Conservation (phyloP, 2,797 vertebrate genomes). For the Fratercula arctica region DNA sequence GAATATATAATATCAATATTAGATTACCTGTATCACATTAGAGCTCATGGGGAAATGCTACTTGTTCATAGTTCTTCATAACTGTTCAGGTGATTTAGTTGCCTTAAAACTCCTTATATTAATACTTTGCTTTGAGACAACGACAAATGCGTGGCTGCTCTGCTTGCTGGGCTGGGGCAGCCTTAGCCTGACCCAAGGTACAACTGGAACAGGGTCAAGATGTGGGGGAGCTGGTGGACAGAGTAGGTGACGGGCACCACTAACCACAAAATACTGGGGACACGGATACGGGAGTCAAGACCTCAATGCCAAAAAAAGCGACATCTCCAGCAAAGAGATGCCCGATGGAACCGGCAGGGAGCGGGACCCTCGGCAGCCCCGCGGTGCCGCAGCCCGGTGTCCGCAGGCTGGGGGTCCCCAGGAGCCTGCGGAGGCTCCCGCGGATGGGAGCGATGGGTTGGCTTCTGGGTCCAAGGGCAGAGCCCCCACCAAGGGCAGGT, state of each 20-base stretch:
- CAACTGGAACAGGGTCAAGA: not conserved
- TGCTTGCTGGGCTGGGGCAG: not conserved
- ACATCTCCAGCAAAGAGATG: not conserved
- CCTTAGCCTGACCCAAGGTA: fast-evolving
- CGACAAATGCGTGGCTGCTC: fast-evolving
- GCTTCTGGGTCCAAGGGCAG: fast-evolving
- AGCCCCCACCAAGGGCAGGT: not conserved
- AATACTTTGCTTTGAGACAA: not conserved
- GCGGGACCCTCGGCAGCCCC: not conserved
- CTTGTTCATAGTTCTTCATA: not conserved
- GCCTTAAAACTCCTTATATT: not conserved
- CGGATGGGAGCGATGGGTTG: fast-evolving
- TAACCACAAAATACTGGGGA: not conserved
- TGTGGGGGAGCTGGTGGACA: fast-evolving
- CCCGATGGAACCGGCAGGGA: fast-evolving
- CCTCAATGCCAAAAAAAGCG: not conserved
- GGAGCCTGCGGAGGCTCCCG: not conserved
- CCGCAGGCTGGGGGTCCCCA: not conserved
- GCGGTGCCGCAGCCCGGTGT: fast-evolving
- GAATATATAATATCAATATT: not conserved
- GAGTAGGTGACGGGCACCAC: fast-evolving
- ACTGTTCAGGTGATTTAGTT: not conserved
- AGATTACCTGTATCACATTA: not conserved
- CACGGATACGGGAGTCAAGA: fast-evolving
- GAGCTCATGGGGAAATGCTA: not conserved